phyloP scores from a whole-genome alignment of 2,888 invertebrate species.

The Morpho helenor region DNA sequence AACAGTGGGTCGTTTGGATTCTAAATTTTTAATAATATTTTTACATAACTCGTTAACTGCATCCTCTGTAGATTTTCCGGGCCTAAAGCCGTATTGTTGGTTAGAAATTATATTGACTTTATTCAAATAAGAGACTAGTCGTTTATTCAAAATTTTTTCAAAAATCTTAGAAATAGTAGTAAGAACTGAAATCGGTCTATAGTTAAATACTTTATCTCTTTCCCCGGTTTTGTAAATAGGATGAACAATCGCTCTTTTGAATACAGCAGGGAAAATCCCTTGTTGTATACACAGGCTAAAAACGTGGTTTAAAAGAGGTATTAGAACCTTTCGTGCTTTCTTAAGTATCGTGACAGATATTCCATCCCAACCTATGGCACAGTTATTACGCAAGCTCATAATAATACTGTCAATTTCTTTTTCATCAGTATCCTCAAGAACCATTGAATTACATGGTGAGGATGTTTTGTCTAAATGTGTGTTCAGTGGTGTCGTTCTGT shows the following conservation, averaged over 20 bases:
- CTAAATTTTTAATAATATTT: not conserved
- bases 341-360: not conserved
- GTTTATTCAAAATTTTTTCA: not conserved
- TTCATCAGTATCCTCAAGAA: not conserved
- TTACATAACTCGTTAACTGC: not conserved
- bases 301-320: not conserved
- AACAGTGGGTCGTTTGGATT: not conserved
- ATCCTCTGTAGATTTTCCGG: not conserved
- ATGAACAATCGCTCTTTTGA: not conserved
- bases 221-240: conserved; percentile 1
- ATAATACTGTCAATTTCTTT: not conserved
- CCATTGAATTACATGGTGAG: not conserved
- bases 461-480: not conserved
- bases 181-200: conserved; percentile 1
- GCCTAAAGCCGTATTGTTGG: conserved; percentile 1
- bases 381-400: not conserved
- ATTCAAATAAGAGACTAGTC: not conserved
- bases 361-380: conserved; percentile 3
- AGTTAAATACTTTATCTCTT: not conserved
- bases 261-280: not conserved
- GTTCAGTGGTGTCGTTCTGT: not conserved
- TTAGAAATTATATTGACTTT: not conserved
- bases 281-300: not conserved
- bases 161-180: not conserved
- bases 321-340: not conserved